These are phyloP conservation scores for Rhorus exstirpatorius DNA, from an alignment of 2,888 invertebrate species.

Conservation along the genomic window DNA sequence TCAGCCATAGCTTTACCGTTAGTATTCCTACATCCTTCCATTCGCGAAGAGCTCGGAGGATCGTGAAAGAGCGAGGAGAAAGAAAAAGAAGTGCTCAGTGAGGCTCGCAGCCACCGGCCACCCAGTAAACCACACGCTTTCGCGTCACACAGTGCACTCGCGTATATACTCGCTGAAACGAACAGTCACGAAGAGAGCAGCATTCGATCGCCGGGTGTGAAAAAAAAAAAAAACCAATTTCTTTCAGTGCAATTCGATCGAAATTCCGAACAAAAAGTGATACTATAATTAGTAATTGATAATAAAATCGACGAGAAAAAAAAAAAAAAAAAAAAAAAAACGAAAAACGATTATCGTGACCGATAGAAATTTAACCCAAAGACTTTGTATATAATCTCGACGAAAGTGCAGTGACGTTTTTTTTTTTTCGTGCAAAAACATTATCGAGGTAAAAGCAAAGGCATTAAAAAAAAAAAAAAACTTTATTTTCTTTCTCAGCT, in stretches of 20 bases:
- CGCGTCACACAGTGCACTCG: conserved; percentile 64
- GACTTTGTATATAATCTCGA: not conserved
- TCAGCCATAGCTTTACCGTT: conserved; percentile 83
- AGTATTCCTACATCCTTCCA: conserved; percentile 83
- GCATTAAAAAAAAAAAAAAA: too few species aligned
- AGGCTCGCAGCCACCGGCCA: conserved; percentile 70
- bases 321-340: too few species aligned
- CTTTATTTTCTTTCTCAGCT: too few species aligned
- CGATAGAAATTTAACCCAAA: not conserved
- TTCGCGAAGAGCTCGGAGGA: conserved; percentile 76
- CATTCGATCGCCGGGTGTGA: conserved; percentile 41
- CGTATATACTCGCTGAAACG: conserved; percentile 63
- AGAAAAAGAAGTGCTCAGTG: conserved; percentile 27
- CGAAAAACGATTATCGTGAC: too few species aligned
- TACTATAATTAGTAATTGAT: not conserved
- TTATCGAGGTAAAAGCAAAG: conserved; percentile 46
- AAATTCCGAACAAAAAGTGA: not conserved
- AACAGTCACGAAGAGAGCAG: conserved; percentile 48
- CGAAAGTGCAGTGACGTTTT: conserved; percentile 37
- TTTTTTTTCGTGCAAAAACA: conserved; percentile 29
- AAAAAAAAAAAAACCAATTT: not conserved
- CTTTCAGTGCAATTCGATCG: not conserved
- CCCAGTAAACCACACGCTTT: conserved; percentile 77
- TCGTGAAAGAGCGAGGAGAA: conserved; percentile 16
- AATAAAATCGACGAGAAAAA: not conserved